Evolutionary conservation across 1,140 invertebrate genomes (phyloP).

Genomic region (Atopsyche davidsoni): DNA sequence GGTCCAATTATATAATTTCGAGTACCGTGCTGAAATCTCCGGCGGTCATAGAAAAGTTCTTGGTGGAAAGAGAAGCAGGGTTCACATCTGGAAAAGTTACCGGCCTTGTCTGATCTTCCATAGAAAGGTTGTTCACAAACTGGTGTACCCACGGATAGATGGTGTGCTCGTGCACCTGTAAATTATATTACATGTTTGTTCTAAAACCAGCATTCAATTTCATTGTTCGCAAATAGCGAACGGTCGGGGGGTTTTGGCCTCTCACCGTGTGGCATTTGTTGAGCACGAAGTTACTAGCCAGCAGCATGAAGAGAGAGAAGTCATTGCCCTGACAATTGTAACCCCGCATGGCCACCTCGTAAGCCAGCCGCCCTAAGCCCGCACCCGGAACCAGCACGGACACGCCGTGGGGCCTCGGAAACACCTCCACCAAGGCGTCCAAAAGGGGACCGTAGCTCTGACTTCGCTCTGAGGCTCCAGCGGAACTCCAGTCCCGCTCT

Average conservation of each 20-base stretch:
- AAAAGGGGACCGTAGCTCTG: slow-evolving; percentile 90
- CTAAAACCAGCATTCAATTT: not conserved
- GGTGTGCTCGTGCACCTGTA: slow-evolving; percentile 47
- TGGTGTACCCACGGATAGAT: slow-evolving; percentile 94
- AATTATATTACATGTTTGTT: not conserved
- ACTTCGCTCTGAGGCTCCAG: slow-evolving; percentile 74
- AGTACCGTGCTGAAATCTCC: slow-evolving; percentile 84
- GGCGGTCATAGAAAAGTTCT: slow-evolving; percentile 91
- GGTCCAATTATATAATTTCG: not conserved
- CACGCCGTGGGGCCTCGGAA: slow-evolving; percentile 57
- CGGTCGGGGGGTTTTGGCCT: not conserved
- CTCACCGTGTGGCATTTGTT: slow-evolving; percentile 67
- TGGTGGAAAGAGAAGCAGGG: slow-evolving; percentile 60
- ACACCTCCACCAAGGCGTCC: slow-evolving; percentile 70
- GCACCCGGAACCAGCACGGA: slow-evolving; percentile 90
- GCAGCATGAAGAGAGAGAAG: slow-evolving; percentile 95
- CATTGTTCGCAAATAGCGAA: not conserved
- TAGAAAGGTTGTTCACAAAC: slow-evolving; percentile 79
- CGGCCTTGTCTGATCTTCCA: slow-evolving; percentile 71
- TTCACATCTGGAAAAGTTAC: slow-evolving; percentile 88
- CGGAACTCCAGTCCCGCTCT: slow-evolving; percentile 89
- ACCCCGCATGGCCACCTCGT: slow-evolving; percentile 84
- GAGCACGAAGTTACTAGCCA: slow-evolving; percentile 92
- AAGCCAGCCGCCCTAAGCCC: slow-evolving; percentile 87
- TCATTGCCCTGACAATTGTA: slow-evolving; percentile 96